Conservation (phyloP, 2,888 invertebrate genomes). For the Nemoura dubitans region DNA sequence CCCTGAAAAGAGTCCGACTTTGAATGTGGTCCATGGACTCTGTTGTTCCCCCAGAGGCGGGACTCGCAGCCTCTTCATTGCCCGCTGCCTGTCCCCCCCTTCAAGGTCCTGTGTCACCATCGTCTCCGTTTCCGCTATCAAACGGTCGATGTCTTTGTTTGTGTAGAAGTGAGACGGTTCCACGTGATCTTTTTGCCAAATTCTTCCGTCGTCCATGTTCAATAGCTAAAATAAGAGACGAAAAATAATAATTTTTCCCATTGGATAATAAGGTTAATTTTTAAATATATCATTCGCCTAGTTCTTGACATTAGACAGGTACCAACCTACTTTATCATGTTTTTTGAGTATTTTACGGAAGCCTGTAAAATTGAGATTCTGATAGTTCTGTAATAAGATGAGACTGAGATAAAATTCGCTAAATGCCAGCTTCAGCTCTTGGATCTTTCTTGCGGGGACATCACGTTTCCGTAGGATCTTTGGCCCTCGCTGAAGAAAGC, state of each 20-base stretch:
- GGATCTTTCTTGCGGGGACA: conserved; percentile 73
- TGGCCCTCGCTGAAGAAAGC: conserved; percentile 49
- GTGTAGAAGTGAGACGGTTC: conserved; percentile 85
- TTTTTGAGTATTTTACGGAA: conserved; percentile 91
- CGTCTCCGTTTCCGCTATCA: conserved; percentile 82
- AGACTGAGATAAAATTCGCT: conserved; percentile 89
- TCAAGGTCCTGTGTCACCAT: conserved; percentile 76
- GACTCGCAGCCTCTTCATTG: conserved; percentile 87
- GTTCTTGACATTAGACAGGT: no score
- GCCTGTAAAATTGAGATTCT: conserved; percentile 88
- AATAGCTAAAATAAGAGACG: conserved; percentile 63
- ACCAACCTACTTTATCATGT: conserved; percentile 84
- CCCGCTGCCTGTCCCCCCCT: conserved; percentile 81
- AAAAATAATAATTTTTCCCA: conserved; percentile 25
- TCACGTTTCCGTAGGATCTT: conserved; percentile 56
- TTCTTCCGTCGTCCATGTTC: conserved; percentile 74
- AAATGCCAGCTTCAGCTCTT: conserved; percentile 87
- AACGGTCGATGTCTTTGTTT: conserved; percentile 84
- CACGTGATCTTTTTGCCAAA: conserved; percentile 81
- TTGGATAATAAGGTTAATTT: no score
- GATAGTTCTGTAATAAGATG: conserved; percentile 87
- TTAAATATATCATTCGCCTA: no score
- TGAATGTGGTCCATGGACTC: conserved; percentile 84
- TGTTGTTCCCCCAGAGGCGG: conserved; percentile 87
- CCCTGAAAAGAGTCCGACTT: conserved; percentile 85